A percentile compares a stretch with the other conserved stretches of the same genome.
Evolutionary conservation across 2,888 invertebrate genomes (phyloP).

Genomic region (Caenorhabditis sp.): DNA sequence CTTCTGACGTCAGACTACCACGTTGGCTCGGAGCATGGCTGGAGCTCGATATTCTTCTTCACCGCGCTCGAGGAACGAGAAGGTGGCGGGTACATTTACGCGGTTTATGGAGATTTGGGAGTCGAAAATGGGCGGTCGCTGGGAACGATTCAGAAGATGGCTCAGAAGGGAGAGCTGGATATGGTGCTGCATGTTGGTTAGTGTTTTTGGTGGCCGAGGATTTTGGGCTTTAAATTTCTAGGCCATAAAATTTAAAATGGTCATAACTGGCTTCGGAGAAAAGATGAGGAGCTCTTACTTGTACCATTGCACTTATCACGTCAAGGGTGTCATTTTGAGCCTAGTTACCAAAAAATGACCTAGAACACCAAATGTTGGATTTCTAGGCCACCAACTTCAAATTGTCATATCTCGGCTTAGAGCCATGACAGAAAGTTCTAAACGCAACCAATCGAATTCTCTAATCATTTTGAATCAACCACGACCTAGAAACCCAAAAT

Average conservation of each 20-base stretch:
- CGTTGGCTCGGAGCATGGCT: constrained; percentile 75
- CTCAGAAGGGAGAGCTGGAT: constrained; percentile 86
- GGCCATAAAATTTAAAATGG: background rate
- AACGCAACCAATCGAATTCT: too few relatives aligned
- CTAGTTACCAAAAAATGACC: background rate
- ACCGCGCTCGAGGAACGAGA: constrained; percentile 68
- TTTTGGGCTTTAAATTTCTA: background rate
- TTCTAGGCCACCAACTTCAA: constrained; percentile 20
- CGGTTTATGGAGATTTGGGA: constrained; percentile 74
- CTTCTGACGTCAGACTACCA: constrained; percentile 74
- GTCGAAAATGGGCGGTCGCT: constrained; percentile 91
- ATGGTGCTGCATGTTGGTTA: constrained; percentile 83
- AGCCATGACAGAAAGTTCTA: background rate
- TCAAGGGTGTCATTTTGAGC: background rate
- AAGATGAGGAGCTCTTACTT: background rate
- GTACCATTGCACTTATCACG: background rate
- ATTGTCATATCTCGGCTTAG: background rate
- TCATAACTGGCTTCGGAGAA: background rate
- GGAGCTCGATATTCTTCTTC: constrained; percentile 78
- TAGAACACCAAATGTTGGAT: background rate
- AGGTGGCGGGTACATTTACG: constrained; percentile 67
- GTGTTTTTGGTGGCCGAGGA: constrained; percentile 1
- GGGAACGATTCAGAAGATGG: constrained; percentile 90
- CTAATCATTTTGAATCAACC: too few relatives aligned
- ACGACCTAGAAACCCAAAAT: too few relatives aligned